phyloP scores from a whole-genome alignment of 2,888 invertebrate genomes.

The Brachyopa scutellaris region DNA sequence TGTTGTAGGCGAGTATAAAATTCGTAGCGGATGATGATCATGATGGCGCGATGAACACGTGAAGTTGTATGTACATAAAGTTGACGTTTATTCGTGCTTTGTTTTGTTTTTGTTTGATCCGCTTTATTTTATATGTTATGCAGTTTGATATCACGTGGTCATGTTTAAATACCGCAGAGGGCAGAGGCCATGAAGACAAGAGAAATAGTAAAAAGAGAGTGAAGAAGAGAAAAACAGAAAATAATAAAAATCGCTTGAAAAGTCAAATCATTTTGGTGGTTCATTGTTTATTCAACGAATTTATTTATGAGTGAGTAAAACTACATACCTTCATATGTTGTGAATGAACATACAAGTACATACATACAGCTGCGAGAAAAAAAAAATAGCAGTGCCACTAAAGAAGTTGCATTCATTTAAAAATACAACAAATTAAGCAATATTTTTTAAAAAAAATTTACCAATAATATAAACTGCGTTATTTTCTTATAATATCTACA shows the following conservation, averaged over 20 bases:
- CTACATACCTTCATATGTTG: too few relatives aligned
- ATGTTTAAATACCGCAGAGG: background rate
- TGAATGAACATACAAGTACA: too few relatives aligned
- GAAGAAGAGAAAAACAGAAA: background rate
- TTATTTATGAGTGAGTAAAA: too few relatives aligned
- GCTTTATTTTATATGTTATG: background rate
- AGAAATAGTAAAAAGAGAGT: too few relatives aligned
- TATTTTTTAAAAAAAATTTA: too few relatives aligned
- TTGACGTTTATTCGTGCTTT: background rate
- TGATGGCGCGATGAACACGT: slow-evolving; percentile 46
- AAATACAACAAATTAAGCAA: too few relatives aligned
- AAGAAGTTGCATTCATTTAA: too few relatives aligned
- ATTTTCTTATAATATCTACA: too few relatives aligned
- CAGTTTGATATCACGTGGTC: slow-evolving; percentile 10
- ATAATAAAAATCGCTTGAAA: background rate
- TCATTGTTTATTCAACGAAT: background rate
- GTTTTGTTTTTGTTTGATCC: background rate
- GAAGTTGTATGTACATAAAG: slow-evolving; percentile 10
- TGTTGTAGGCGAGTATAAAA: slow-evolving; percentile 11
- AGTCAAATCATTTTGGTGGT: background rate
- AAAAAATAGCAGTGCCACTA: too few relatives aligned
- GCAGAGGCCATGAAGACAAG: background rate
- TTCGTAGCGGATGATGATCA: background rate
- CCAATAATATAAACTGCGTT: too few relatives aligned
- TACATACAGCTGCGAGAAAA: too few relatives aligned